These are phyloP conservation scores for Cinclus cinclus DNA, from an alignment of 2,113 vertebrate genomes.

Conservation along the genomic window DNA sequence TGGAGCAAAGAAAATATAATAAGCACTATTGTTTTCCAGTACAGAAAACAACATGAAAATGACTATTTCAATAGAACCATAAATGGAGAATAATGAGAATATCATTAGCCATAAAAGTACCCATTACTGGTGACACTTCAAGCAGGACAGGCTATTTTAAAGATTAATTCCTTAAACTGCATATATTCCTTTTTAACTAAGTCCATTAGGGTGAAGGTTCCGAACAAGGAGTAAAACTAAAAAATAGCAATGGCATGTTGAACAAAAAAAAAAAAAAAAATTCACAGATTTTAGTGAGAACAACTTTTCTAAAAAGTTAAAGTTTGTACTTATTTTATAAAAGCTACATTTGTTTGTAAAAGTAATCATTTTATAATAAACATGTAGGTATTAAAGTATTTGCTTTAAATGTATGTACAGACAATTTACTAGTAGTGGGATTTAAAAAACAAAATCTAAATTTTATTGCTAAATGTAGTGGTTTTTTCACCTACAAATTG, in stretches of 20 bases:
- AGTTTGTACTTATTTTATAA: not conserved
- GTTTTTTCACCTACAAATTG: not conserved
- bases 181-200: not conserved
- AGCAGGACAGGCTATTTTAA: not conserved
- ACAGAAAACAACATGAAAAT: not conserved
- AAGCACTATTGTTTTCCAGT: not conserved
- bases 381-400: rapidly evolving
- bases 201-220: not conserved
- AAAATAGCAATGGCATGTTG: not conserved
- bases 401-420: not conserved
- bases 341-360: not conserved
- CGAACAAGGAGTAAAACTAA: not conserved
- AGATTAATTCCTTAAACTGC: not conserved
- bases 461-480: not conserved
- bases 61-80: not conserved
- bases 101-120: not conserved
- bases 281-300: not conserved
- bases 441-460: not conserved
- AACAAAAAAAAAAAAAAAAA: not conserved
- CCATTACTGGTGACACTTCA: not conserved
- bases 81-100: not conserved
- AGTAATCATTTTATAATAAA: not conserved
- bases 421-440: not conserved
- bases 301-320: not conserved
- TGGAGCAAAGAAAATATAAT: not conserved